Conservation (phyloP, 2,113 vertebrate species). For the Ammodytes marinus region DNA sequence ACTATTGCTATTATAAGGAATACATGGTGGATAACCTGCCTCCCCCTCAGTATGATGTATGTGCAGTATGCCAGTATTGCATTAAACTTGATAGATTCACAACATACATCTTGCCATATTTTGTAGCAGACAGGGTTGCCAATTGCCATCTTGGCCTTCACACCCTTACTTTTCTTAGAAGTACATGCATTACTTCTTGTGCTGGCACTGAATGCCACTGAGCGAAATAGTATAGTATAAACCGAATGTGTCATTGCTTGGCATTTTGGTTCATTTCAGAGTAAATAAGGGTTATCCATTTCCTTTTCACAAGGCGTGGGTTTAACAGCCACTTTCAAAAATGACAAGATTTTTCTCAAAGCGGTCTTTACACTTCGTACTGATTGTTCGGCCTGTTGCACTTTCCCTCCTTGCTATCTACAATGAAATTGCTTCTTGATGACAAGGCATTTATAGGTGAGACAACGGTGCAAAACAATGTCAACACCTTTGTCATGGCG, state of each 20-base stretch:
- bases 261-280: not conserved
- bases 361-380: constrained; percentile 5
- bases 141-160: not conserved
- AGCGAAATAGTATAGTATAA: not conserved
- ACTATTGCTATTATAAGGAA: too few relatives aligned
- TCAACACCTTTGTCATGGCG: constrained; percentile 53
- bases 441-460: constrained; percentile 59
- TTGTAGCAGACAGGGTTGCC: not conserved
- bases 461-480: constrained; percentile 36
- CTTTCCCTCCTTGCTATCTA: constrained; percentile 24
- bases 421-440: constrained; percentile 46
- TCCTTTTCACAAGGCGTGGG: too few relatives aligned
- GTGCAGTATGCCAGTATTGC: too few relatives aligned
- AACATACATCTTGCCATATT: not conserved
- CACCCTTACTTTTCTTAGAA: not conserved
- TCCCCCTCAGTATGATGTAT: too few relatives aligned
- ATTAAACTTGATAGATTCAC: too few relatives aligned
- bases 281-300: not conserved
- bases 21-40: too few relatives aligned
- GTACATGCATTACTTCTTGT: not conserved
- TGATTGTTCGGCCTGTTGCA: constrained; percentile 26
- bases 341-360: constrained; percentile 14
- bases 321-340: constrained; percentile 17
- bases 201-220: not conserved
- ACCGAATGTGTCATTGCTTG: not conserved